phyloP scores from a whole-genome alignment of 2,888 invertebrate genomes.

The Athripsodes cinereus region DNA sequence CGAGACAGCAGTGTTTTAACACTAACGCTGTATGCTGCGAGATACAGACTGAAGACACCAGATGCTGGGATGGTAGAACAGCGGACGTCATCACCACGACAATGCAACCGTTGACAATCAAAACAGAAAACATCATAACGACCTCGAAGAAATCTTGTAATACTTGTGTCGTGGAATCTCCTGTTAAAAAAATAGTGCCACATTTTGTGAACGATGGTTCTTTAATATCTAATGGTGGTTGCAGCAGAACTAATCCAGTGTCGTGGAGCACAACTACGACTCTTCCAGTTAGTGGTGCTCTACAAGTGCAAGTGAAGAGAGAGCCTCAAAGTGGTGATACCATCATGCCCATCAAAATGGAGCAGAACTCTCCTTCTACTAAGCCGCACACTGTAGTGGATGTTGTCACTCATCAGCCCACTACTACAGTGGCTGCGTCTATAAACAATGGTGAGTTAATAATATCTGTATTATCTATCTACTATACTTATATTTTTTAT shows the following conservation, averaged over 20 bases:
- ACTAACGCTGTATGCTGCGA: conserved; percentile 28
- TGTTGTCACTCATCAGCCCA: conserved; percentile 34
- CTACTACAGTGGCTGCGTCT: conserved; percentile 40
- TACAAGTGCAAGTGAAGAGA: conserved; percentile 58
- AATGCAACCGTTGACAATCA: conserved; percentile 48
- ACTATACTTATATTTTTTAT: no score
- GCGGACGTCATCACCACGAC: conserved; percentile 34
- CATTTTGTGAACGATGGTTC: conserved; percentile 20
- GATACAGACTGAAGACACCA: conserved; percentile 34
- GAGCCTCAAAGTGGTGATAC: conserved; percentile 45
- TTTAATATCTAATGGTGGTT: conserved; percentile 50
- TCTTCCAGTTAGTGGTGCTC: conserved; percentile 36
- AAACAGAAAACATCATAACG: conserved; percentile 45
- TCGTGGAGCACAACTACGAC: conserved; percentile 40
- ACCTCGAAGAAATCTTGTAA: conserved; percentile 38
- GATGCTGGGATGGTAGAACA: conserved; percentile 35
- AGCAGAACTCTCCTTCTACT: conserved; percentile 59
- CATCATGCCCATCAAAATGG: conserved; percentile 47
- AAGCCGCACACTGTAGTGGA: conserved; percentile 38
- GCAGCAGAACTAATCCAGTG: conserved; percentile 62
- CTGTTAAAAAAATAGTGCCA: conserved; percentile 26
- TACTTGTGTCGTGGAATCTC: conserved; percentile 45
- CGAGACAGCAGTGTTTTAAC: conserved; percentile 29
- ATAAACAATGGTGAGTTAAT: conserved; percentile 42
- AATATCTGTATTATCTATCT: not conserved